Evolutionary conservation across 2,888 invertebrate genomes (phyloP).

Genomic region (Cordylochernes scorpioides): DNA sequence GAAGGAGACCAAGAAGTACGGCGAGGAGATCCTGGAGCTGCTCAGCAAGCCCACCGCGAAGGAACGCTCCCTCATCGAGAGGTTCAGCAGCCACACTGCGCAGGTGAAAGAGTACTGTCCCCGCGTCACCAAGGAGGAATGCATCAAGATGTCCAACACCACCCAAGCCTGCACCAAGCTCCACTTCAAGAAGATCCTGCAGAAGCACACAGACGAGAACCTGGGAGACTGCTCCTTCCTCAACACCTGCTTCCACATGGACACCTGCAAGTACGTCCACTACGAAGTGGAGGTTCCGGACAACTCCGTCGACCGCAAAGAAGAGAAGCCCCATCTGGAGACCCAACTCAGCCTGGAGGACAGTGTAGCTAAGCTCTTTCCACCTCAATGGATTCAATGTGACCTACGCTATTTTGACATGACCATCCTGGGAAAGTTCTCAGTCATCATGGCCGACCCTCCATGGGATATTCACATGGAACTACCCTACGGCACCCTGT

Average conservation of each 20-base stretch:
- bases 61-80: slow-evolving; percentile 74
- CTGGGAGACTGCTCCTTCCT: slow-evolving; percentile 89
- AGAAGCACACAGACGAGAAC: slow-evolving; percentile 73
- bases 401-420: slow-evolving; percentile 72
- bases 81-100: slow-evolving; percentile 70
- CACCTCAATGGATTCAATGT: slow-evolving; percentile 89
- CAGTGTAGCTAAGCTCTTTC: slow-evolving; percentile 30
- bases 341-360: slow-evolving; percentile 6
- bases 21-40: slow-evolving; percentile 77
- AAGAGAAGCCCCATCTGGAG: slow-evolving; percentile 4
- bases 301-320: slow-evolving; percentile 3
- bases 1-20: slow-evolving; percentile 76
- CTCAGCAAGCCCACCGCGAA: slow-evolving; percentile 86
- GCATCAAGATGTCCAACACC: slow-evolving; percentile 26
- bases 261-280: slow-evolving; percentile 87
- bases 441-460: slow-evolving; percentile 94
- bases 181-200: slow-evolving; percentile 89
- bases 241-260: slow-evolving; percentile 97
- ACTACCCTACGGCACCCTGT: slow-evolving; percentile 91
- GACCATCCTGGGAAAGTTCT: slow-evolving; percentile 78
- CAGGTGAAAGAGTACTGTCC: slow-evolving; percentile 63
- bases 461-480: slow-evolving; percentile 99
- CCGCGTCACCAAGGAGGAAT: slow-evolving; percentile 74
- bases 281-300: slow-evolving; percentile 53
- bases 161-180: slow-evolving; percentile 50